A percentile compares a stretch with the other conserved stretches of the same genome.
Conservation (phyloP, 2,797 vertebrate species). For the Pteronotus mesoamericanus region DNA sequence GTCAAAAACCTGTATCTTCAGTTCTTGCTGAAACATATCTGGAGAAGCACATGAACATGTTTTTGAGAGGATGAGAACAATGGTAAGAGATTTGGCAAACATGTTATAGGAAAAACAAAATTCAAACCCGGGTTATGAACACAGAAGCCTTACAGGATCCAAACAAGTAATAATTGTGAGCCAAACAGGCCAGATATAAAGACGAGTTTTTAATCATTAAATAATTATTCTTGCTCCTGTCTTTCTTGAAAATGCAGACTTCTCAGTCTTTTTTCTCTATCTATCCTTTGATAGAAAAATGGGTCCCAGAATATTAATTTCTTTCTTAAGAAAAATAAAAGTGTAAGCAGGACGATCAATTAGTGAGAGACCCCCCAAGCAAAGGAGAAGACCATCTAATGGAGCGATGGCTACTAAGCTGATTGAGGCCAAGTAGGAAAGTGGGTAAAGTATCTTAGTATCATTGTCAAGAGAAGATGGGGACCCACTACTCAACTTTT, state of each 20-base stretch:
- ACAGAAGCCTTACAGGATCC: not conserved
- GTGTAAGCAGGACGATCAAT: not conserved
- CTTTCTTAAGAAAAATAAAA: constrained; percentile 14
- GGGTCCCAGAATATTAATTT: not conserved
- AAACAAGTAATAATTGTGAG: not conserved
- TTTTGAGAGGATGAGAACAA: not conserved
- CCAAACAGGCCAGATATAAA: not conserved
- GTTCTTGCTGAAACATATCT: not conserved
- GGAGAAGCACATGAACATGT: not conserved
- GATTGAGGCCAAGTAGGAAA: not conserved
- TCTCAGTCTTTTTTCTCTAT: not conserved
- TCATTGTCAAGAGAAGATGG: not conserved
- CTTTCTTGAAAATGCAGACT: constrained; percentile 7
- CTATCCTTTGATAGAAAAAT: not conserved
- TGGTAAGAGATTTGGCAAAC: not conserved
- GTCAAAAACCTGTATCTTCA: not conserved
- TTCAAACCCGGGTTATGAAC: not conserved
- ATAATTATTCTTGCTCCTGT: not conserved
- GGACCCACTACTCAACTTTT: not conserved
- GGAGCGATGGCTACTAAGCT: not conserved
- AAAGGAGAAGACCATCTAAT: not conserved
- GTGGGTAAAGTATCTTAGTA: not conserved
- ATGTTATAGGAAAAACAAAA: not conserved
- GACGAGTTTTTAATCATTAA: not conserved
- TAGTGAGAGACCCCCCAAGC: not conserved